A percentile compares a stretch with the other conserved stretches of the same genome.
phyloP scores from a whole-genome alignment of 1,140 invertebrate genomes.

The Theocolax elegans region DNA sequence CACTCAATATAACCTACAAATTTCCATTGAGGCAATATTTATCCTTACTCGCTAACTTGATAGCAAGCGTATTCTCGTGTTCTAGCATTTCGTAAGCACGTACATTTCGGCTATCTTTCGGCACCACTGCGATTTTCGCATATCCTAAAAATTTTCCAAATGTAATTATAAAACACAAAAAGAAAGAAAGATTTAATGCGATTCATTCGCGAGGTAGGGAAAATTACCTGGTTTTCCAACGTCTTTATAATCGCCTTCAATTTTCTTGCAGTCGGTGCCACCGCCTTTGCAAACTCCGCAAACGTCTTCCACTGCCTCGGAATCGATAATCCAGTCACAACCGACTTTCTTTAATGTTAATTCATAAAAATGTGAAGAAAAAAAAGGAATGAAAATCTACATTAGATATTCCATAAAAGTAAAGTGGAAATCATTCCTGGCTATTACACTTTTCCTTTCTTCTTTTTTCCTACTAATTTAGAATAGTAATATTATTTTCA shows the following conservation, averaged over 20 bases:
- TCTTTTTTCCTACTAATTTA: too few species aligned
- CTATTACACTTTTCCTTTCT: too few species aligned
- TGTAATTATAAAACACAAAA: too few species aligned
- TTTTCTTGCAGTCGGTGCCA: slow-evolving; percentile 71
- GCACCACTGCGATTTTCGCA: slow-evolving; percentile 60
- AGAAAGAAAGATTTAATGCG: too few species aligned
- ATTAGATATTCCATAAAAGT: too few species aligned
- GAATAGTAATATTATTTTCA: too few species aligned
- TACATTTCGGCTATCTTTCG: slow-evolving; percentile 63
- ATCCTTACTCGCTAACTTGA: slow-evolving; percentile 53
- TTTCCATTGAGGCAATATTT: slow-evolving; percentile 64
- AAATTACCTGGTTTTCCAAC: not conserved
- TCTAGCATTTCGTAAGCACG: slow-evolving; percentile 55
- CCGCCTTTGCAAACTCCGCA: slow-evolving; percentile 80
- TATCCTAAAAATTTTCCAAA: slow-evolving; percentile 61
- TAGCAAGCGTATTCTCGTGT: slow-evolving; percentile 61
- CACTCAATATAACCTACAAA: slow-evolving; percentile 54
- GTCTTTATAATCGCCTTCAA: slow-evolving; percentile 58
- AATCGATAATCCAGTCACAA: slow-evolving; percentile 76
- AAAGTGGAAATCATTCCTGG: too few species aligned
- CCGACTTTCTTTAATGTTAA: slow-evolving; percentile 68
- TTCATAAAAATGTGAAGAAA: not conserved
- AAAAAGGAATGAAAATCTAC: too few species aligned
- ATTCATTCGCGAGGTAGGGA: too few species aligned
- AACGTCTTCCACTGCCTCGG: slow-evolving; percentile 73